Percentiles rank a stretch among this genome's conserved stretches.
These are phyloP conservation scores for Sphinx pinastri DNA, from an alignment of 2,888 invertebrate species.

Conservation along the genomic window DNA sequence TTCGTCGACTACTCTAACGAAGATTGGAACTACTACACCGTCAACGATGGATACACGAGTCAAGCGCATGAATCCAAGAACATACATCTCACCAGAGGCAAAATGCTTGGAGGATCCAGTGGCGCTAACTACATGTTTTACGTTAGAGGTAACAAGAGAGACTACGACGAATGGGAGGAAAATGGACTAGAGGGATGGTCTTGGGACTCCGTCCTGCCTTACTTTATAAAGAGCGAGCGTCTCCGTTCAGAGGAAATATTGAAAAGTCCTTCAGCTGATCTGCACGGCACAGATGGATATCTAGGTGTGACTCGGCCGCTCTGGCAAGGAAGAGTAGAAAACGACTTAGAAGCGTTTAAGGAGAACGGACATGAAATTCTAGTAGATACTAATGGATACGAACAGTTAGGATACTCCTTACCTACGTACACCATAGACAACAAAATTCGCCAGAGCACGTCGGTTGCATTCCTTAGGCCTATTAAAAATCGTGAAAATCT, in stretches of 20 bases:
- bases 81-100: slow-evolving; percentile 80
- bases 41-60: slow-evolving; percentile 42
- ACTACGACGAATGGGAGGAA: slow-evolving; percentile 80
- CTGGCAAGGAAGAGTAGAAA: slow-evolving; percentile 28
- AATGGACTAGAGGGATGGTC: slow-evolving; percentile 79
- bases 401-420: slow-evolving; percentile 46
- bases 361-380: slow-evolving; percentile 40
- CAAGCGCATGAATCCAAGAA: slow-evolving; percentile 40
- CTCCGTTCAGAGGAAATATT: slow-evolving; percentile 31
- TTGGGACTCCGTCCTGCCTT: slow-evolving; percentile 46
- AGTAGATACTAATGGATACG: slow-evolving; percentile 44
- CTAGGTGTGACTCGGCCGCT: slow-evolving; percentile 36
- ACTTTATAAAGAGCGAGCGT: slow-evolving; percentile 49
- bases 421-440: slow-evolving; percentile 41
- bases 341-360: slow-evolving; percentile 34
- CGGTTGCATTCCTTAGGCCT: slow-evolving; percentile 45
- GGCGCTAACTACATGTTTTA: slow-evolving; percentile 87
- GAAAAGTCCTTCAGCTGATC: slow-evolving; percentile 24
- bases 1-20: slow-evolving; percentile 37
- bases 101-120: slow-evolving; percentile 86
- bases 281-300: slow-evolving; percentile 38
- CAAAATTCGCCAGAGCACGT: slow-evolving; percentile 45
- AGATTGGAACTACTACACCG: slow-evolving; percentile 44
- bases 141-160: slow-evolving; percentile 84
- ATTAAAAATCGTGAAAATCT: slow-evolving; percentile 46